These are phyloP conservation scores for Gymnothorax reevesii DNA, from an alignment of 2,797 vertebrate genomes.

Conservation along the genomic window DNA sequence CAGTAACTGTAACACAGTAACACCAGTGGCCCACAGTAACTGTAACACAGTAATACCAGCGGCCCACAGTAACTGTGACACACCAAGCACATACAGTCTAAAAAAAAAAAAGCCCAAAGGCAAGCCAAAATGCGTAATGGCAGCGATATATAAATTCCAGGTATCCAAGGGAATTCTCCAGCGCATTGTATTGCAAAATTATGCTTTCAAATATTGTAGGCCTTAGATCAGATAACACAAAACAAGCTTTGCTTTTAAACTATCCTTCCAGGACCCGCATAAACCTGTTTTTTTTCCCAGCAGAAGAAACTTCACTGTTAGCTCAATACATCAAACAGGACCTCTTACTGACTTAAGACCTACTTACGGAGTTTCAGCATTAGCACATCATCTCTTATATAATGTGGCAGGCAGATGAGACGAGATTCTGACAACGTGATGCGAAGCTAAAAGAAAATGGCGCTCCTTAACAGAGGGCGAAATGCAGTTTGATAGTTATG, in stretches of 20 bases:
- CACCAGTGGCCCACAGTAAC: no score
- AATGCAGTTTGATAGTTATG: not conserved
- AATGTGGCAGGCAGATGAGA: not conserved
- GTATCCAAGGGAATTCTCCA: not conserved
- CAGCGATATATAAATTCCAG: not conserved
- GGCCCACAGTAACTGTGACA: no score
- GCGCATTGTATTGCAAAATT: not conserved
- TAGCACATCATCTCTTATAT: not conserved
- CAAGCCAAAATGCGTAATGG: not conserved
- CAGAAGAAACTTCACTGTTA: not conserved
- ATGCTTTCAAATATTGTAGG: not conserved
- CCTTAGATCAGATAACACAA: not conserved
- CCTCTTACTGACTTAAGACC: not conserved
- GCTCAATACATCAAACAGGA: not conserved
- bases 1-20: no score
- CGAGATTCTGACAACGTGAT: not conserved
- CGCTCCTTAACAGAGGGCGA: not conserved
- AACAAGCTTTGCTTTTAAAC: not conserved
- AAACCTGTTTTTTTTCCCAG: slow-evolving; percentile 2
- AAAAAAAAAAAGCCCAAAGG: no score
- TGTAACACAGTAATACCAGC: no score
- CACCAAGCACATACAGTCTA: no score
- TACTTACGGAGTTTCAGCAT: not conserved
- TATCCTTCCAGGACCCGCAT: not conserved
- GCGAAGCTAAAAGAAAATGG: not conserved